phyloP scores from a whole-genome alignment of 2,113 vertebrate genomes.

The Catharus bicknelli region DNA sequence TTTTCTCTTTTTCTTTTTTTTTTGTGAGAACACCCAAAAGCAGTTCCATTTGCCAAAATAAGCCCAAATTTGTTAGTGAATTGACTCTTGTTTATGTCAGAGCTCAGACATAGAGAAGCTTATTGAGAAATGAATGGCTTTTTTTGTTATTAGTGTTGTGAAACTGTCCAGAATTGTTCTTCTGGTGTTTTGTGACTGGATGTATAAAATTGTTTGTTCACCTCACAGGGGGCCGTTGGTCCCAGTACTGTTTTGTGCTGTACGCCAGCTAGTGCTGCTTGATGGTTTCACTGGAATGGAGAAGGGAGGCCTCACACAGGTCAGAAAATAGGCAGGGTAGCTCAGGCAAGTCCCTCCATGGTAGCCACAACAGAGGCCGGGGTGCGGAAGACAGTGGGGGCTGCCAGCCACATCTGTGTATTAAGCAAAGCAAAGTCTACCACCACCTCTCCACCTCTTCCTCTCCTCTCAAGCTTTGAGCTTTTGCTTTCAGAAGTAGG shows the following conservation, averaged over 20 bases:
- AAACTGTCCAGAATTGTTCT: slow-evolving; percentile 58
- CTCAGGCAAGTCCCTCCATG: background rate
- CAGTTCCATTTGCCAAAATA: slow-evolving; percentile 48
- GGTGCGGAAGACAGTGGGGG: background rate
- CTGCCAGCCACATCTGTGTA: background rate
- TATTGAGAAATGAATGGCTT: slow-evolving; percentile 35
- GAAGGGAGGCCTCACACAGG: background rate
- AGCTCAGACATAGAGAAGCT: slow-evolving; percentile 29
- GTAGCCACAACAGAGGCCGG: background rate
- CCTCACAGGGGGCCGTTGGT: slow-evolving; percentile 15
- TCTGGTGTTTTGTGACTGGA: slow-evolving; percentile 57
- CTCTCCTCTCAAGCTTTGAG: background rate
- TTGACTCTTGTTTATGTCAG: slow-evolving; percentile 24
- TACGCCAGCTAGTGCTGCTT: background rate
- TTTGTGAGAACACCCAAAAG: slow-evolving; percentile 16
- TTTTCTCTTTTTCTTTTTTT: background rate
- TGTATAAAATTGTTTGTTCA: slow-evolving; percentile 48
- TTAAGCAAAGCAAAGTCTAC: background rate
- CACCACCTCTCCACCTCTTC: background rate
- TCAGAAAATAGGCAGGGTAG: slow-evolving; percentile 2
- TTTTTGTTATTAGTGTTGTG: slow-evolving; percentile 48
- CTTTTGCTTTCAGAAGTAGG: background rate
- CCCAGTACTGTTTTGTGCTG: slow-evolving; percentile 38
- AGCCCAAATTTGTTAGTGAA: slow-evolving; percentile 1
- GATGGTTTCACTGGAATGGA: slow-evolving; percentile 28